A percentile compares a stretch with the other conserved stretches of the same genome.
Evolutionary conservation across 2,888 invertebrate species (phyloP).

Genomic region (Tinea pellionella): DNA sequence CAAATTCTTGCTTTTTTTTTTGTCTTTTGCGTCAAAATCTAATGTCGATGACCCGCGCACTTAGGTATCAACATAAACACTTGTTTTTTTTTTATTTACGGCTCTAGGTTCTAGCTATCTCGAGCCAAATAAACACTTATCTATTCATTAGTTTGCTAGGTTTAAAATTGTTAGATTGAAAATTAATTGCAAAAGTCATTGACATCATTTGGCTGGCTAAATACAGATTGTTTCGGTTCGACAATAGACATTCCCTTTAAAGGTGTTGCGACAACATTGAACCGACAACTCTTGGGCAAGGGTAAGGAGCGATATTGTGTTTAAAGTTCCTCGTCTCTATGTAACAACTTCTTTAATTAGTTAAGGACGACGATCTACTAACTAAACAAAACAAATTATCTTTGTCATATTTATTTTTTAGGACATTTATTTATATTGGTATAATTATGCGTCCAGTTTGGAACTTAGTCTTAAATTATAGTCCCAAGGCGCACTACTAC

Average conservation of each 20-base stretch:
- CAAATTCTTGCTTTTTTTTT: background rate
- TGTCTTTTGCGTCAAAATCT: background rate
- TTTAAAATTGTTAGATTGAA: background rate
- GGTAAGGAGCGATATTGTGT: background rate
- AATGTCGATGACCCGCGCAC: too few relatives aligned
- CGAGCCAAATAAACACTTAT: background rate
- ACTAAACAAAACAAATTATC: too few relatives aligned
- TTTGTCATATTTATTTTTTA: too few relatives aligned
- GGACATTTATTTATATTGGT: too few relatives aligned
- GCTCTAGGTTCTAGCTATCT: too few relatives aligned
- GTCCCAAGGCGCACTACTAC: too few relatives aligned
- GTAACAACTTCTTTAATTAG: too few relatives aligned
- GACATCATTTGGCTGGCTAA: background rate
- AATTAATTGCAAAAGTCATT: conserved; percentile 6
- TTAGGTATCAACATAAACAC: too few relatives aligned
- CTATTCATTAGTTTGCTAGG: background rate
- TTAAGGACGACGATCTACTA: too few relatives aligned
- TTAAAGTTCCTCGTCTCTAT: background rate
- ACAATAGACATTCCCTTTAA: background rate
- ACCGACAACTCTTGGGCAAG: background rate
- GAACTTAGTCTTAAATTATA: too few relatives aligned
- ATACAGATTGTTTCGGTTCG: background rate
- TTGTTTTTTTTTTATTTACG: too few relatives aligned
- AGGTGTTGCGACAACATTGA: background rate
- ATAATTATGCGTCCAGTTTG: too few relatives aligned